These are phyloP conservation scores for Panagrolaimus sp. DNA, from an alignment of 1,140 invertebrate genomes.

Conservation along the genomic window DNA sequence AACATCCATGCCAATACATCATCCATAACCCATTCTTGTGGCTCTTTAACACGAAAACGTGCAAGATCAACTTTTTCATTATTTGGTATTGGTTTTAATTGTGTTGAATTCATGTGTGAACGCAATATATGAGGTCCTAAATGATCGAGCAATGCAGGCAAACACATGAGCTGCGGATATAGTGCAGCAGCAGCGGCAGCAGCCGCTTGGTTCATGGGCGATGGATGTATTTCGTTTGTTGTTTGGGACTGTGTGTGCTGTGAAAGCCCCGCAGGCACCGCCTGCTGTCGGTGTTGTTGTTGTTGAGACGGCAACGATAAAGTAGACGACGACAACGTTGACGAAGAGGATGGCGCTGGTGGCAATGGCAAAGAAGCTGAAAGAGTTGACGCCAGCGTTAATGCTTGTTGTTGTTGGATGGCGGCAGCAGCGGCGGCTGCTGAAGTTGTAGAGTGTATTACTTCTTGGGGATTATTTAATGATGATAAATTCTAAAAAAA, in stretches of 20 bases:
- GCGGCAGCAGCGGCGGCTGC: too few relatives aligned
- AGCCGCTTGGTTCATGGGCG: conserved; percentile 12
- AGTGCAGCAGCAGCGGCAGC: conserved; percentile 19
- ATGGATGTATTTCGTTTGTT: conserved; percentile 1
- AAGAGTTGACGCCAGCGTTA: not conserved
- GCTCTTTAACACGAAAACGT: conserved; percentile 48
- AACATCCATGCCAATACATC: conserved; percentile 57
- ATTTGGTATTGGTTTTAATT: conserved; percentile 48
- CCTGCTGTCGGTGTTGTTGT: not conserved
- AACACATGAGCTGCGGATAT: conserved; percentile 40
- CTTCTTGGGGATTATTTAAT: too few relatives aligned
- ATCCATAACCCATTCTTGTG: conserved; percentile 47
- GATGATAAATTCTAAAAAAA: too few relatives aligned
- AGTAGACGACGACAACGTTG: conserved; percentile 11
- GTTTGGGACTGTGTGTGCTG: not conserved
- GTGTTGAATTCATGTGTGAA: conserved; percentile 29
- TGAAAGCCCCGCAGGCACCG: conserved; percentile 7
- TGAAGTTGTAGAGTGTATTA: too few relatives aligned
- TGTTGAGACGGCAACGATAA: not conserved
- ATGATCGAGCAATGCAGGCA: conserved; percentile 32
- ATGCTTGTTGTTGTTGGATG: not conserved
- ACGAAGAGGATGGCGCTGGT: conserved; percentile 9
- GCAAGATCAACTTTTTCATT: conserved; percentile 49
- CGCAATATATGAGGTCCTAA: conserved; percentile 34
- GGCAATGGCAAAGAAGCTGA: too few relatives aligned